Evolutionary conservation across 2,888 invertebrate genomes (phyloP), one percentile per base, ranked within the genome.

Genomic region (Hypomecis atomaria): DNA sequence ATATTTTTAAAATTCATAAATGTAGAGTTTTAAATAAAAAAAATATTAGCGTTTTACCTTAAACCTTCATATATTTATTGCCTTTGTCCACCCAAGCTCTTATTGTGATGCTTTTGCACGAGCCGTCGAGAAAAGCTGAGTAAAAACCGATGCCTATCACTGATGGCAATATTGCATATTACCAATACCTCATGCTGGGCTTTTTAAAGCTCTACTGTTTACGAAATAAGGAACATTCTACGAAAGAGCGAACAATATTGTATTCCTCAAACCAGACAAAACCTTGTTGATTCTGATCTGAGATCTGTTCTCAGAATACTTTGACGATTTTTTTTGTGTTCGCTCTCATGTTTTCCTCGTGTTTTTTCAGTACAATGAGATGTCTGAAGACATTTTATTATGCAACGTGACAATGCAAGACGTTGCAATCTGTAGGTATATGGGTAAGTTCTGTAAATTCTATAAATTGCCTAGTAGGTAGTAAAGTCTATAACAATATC

Each of bases 141-240:
- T 4, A 60, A 54, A 54, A 54, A 58, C 54, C 23, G 23, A 23
- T 23, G 23, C 23, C 1, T 60, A 52, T 53, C 52, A 4, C 5
- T 47, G 23, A 23, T 23, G 23, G 48, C 36, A 48, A 54, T 13
- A 60, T 40, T 54, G 54, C 48, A 42, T 58, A 2, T 57, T 49
- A 33, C 48, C 42, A 58, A 57, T 9, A 42, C n/a, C 2, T 23
- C 4, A n/a, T 40, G 55, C 45, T 3, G 44, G 9, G 23, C 10
- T 13, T 42, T 48, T 48, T 40, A 10, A 13, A 40, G 5, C 10
- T 8, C 44, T 44, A 44, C 23, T 36, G n/a, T 3, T 23, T 47
- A 40, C 13, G 7, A 8, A 36, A 40, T 48, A 57, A 6, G n/a
- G 40, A 40, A 5, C 5, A 8, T 4, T 44, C 6, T 44, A 13